phyloP scores from a whole-genome alignment of 2,797 vertebrate species.

The Bufotes viridis region DNA sequence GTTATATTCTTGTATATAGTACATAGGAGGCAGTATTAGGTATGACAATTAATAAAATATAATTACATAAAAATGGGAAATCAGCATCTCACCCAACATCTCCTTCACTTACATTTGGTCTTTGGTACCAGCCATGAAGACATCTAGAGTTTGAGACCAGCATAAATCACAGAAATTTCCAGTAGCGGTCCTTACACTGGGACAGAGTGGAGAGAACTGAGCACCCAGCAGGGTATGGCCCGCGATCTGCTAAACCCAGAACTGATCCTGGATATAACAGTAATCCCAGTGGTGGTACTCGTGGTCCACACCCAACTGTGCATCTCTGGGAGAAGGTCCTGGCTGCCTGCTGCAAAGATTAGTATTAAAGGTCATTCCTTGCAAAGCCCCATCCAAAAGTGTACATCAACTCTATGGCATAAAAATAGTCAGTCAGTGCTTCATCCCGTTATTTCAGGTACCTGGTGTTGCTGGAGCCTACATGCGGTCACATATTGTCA shows the following conservation, averaged over 20 bases:
- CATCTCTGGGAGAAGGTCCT: constrained; percentile 24
- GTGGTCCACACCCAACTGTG: constrained; percentile 41
- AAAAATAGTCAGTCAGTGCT: constrained; percentile 18
- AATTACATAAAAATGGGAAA: not conserved
- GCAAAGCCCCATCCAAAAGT: constrained; percentile 54
- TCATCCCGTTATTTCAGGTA: constrained; percentile 32
- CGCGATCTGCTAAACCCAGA: not conserved
- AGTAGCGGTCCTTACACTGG: not conserved
- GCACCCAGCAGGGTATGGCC: not conserved
- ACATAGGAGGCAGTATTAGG: too few species aligned
- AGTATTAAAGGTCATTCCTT: constrained; percentile 68
- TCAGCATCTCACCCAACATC: not conserved
- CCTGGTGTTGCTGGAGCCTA: not conserved
- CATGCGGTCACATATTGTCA: not conserved
- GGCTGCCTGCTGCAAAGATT: constrained; percentile 66
- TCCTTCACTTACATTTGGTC: constrained; percentile 69
- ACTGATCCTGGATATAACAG: constrained; percentile 6
- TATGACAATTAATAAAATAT: too few species aligned
- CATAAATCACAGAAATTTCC: constrained; percentile 54
- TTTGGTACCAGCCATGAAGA: constrained; percentile 67
- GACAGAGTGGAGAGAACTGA: not conserved
- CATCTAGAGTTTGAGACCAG: constrained; percentile 60
- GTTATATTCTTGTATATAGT: too few species aligned
- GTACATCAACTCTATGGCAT: not conserved
- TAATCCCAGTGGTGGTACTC: not conserved